These are phyloP conservation scores for Rhabdomys pumilio DNA, from an alignment of 2,797 vertebrate genomes.

Conservation along the genomic window DNA sequence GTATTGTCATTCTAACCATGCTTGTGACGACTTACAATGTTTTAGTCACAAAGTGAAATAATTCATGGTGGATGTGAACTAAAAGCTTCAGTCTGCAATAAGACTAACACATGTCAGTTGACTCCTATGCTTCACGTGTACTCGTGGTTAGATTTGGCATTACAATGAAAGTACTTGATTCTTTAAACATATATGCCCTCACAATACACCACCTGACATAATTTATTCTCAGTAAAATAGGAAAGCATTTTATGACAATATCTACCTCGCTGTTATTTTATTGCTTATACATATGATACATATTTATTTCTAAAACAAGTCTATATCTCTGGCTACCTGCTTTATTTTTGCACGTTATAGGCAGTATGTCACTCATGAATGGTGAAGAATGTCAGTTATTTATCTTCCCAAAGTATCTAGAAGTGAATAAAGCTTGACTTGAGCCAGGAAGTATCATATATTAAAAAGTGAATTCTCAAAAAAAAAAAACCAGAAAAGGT, in stretches of 20 bases:
- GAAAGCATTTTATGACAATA: conserved; percentile 74
- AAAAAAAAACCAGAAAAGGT: conserved; percentile 70
- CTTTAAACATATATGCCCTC: conserved; percentile 62
- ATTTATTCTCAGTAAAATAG: conserved; percentile 79
- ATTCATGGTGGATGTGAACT: neutral
- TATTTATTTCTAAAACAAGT: conserved; percentile 81
- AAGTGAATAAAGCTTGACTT: conserved; percentile 83
- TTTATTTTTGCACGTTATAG: conserved; percentile 79
- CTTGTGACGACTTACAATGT: neutral
- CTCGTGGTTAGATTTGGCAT: conserved; percentile 9
- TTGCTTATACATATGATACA: conserved; percentile 82
- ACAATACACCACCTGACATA: conserved; percentile 59
- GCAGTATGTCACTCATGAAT: conserved; percentile 78
- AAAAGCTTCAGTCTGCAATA: conserved; percentile 10
- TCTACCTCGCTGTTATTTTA: conserved; percentile 82
- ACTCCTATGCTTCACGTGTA: neutral
- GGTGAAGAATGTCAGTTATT: conserved; percentile 81
- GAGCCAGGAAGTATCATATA: conserved; percentile 80
- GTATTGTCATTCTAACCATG: conserved; percentile 17
- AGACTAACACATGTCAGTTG: conserved; percentile 51
- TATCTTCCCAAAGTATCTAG: conserved; percentile 82
- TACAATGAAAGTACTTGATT: conserved; percentile 64
- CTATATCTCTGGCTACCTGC: conserved; percentile 72
- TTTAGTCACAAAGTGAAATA: conserved; percentile 34
- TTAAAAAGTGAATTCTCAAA: conserved; percentile 81